Percentiles rank a stretch among this genome's conserved stretches.
phyloP scores from a whole-genome alignment of 2,797 vertebrate species.

The Lepilemur ruficaudatus region DNA sequence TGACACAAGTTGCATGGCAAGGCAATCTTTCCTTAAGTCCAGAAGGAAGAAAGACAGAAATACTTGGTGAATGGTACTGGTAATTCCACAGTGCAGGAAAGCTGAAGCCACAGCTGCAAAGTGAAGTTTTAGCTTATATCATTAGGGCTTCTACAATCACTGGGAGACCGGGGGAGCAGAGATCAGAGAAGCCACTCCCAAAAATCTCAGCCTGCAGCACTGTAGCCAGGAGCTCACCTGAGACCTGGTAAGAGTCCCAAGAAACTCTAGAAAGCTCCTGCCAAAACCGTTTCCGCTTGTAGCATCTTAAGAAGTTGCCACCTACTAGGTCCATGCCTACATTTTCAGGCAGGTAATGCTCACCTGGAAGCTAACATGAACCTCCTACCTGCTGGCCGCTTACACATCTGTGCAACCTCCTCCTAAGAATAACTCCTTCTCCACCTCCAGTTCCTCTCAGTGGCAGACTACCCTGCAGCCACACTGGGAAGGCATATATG shows the following conservation, averaged over 20 bases:
- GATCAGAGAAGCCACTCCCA: not conserved
- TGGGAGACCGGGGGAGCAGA: not conserved
- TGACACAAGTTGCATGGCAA: too few relatives aligned
- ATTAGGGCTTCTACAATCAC: not conserved
- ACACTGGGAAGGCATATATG: too few relatives aligned
- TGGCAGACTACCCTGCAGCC: not conserved
- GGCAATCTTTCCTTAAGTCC: not conserved
- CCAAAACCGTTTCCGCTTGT: not conserved
- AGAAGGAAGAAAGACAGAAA: not conserved
- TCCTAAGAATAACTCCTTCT: not conserved
- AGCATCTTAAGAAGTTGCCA: not conserved
- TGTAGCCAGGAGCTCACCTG: not conserved
- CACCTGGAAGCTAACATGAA: not conserved
- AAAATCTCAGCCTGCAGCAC: not conserved
- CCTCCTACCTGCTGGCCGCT: not conserved
- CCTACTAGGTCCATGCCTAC: not conserved
- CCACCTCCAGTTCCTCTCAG: not conserved
- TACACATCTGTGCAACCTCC: not conserved
- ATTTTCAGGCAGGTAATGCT: not conserved
- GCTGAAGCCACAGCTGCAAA: not conserved
- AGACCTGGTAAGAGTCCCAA: not conserved
- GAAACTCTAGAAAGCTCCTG: not conserved
- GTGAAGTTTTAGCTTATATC: not conserved
- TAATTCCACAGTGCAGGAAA: not conserved
- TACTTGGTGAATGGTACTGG: not conserved